phyloP scores from a whole-genome alignment of 2,797 vertebrate genomes.

The Mormyrops boulengeri region DNA sequence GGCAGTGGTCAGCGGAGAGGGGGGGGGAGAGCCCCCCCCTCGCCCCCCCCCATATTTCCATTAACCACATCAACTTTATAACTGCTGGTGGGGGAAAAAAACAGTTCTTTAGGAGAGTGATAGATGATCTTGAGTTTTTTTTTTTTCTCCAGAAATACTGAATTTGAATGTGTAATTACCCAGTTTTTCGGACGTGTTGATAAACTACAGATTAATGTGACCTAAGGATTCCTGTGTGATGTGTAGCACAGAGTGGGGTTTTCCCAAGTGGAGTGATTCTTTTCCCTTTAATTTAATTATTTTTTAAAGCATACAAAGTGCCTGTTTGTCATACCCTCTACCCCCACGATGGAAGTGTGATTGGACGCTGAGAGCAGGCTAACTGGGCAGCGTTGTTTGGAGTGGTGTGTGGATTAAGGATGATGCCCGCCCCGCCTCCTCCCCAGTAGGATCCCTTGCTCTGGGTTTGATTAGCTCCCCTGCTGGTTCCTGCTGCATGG shows the following conservation, averaged over 20 bases:
- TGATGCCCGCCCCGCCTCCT: not conserved
- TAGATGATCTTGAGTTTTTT: not conserved
- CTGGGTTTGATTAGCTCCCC: slow-evolving; percentile 43
- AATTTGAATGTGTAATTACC: not conserved
- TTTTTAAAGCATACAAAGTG: slow-evolving; percentile 17
- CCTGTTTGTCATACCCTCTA: slow-evolving; percentile 35
- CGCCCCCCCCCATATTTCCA: too few species aligned
- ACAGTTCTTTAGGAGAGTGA: not conserved
- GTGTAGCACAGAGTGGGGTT: not conserved
- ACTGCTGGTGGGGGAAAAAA: slow-evolving; percentile 32
- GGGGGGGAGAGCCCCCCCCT: not conserved
- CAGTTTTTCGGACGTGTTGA: not conserved
- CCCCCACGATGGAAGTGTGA: slow-evolving; percentile 29
- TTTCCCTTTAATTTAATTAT: not conserved
- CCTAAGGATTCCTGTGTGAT: not conserved
- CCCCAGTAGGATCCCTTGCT: slow-evolving; percentile 24
- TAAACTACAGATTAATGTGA: not conserved
- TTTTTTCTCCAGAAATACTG: not conserved
- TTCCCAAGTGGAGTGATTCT: not conserved
- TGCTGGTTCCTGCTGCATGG: slow-evolving; percentile 57
- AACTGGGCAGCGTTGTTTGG: not conserved
- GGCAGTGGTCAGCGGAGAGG: not conserved
- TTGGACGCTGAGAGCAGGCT: slow-evolving; percentile 21
- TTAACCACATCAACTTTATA: slow-evolving; percentile 52
- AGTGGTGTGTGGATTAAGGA: slow-evolving; percentile 17